Base-by-base conservation (phyloP, 2,888 invertebrate species). In the Tridacna crocea region DNA sequence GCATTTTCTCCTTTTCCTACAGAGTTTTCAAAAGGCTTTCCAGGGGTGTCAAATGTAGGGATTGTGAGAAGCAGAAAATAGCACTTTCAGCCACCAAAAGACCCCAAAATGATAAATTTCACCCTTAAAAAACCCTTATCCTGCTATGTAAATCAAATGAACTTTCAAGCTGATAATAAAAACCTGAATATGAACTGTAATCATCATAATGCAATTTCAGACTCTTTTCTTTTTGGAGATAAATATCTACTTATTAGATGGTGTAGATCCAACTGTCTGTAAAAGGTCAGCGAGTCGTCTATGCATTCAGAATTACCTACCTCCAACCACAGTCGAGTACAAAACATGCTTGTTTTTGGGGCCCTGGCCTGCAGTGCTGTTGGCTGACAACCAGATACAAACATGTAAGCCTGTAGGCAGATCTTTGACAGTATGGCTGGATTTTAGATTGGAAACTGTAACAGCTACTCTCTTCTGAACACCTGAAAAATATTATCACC, bases 301-400 rank as follows among this genome's bases (percentile, higher is more conserved):
- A 51, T 51, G 51, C 12, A 51, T 11, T 11, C 12, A 51, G 11
- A 51, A 36, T 36, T 36, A 36, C 36, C 36, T 36, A 36, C 36
- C 36, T 36, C 36, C 36, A 36, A 36, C 19, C 3, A 55, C 55
- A 55, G 55, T 55, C 3, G 15, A 55, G 19, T 6, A 55, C 17
- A 55, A 19, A 10, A 55, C 55, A 55, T 55, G 55, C 19, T 55
- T 55, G 47, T 70, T 70, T 17, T 70, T 70, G 17, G 70, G 70
- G n/a, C 51, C 70, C 26, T 12, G 22, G 12, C 70, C 70, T 47
- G 70, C 70, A 48, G n/a, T 51, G n/a, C 24, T 70, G n/a, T 70
- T 70, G 11, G 51, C 70, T 24, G 70, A 48, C 22, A 70, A 51
- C 70, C 70, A 70, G 4, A 70, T 51, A 70, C 70, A 70, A 47